Evolutionary conservation across 2,113 vertebrate genomes (phyloP).

Genomic region (Takifugu flavidus): DNA sequence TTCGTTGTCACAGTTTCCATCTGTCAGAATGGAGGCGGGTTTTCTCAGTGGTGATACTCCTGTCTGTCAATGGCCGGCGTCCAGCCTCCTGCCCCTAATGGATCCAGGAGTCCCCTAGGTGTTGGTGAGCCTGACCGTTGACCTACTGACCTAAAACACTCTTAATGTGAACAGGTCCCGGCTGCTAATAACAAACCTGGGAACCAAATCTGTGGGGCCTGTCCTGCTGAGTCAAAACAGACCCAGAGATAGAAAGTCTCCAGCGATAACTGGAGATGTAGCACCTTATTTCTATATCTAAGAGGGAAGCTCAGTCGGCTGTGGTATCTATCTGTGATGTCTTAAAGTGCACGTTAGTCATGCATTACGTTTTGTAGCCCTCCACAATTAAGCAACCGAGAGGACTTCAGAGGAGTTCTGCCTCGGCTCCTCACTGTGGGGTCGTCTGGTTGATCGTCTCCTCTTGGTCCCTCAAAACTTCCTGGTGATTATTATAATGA

Average conservation of each 20-base stretch:
- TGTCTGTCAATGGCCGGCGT: conserved; percentile 29
- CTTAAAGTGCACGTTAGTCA: no score
- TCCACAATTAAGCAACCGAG: no score
- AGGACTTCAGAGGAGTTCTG: no score
- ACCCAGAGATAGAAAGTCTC: neutral
- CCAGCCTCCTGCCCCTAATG: conserved; percentile 47
- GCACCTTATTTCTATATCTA: neutral
- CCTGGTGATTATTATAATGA: no score
- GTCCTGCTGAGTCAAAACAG: conserved; percentile 16
- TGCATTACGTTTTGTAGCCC: no score
- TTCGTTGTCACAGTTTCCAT: conserved; percentile 4
- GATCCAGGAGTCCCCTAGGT: conserved; percentile 62
- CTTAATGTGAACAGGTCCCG: conserved; percentile 52
- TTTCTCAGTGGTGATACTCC: neutral
- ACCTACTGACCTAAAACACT: conserved; percentile 58
- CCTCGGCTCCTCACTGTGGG: no score
- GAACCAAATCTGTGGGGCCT: conserved; percentile 19
- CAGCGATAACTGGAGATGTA: conserved; percentile 7
- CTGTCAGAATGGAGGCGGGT: conserved; percentile 22
- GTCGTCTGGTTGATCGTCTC: no score
- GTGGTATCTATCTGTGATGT: no score
- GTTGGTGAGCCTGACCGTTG: conserved; percentile 52
- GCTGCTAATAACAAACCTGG: conserved; percentile 44
- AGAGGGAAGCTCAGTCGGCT: neutral
- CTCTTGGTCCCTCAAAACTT: no score